Evolutionary conservation across 1,140 invertebrate species (phyloP), one percentile per base, ranked within the genome.

Genomic region (Neuroterus valhalla): DNA sequence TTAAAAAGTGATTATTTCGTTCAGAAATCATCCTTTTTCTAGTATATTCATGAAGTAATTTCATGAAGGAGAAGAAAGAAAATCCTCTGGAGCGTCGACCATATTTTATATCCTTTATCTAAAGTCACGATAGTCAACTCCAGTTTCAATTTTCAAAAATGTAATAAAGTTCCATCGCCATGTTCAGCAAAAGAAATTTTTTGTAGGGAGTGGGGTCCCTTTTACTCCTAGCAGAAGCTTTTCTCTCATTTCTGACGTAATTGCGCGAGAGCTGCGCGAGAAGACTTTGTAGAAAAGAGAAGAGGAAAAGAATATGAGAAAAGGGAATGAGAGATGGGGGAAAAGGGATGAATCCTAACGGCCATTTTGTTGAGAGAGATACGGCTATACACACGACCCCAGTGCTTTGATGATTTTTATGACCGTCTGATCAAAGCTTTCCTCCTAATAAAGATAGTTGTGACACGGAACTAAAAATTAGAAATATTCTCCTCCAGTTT

Each of bases 211-310:
- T 2, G 2, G 2, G 4, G 26, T 8, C 31, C 5, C 21, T 23
- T 62, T 62, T 26, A 48, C 69, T 50, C 45, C 45, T 44, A 66
- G 23, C 68, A 62, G 48, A 17, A 46, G 45, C 50, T 72, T 50
- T 77, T 23, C 52, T 66, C 66, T 26, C 38, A 69, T 66, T 44
- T n/a, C n/a, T 75, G 77, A 80, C 78, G 83, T 85, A 84, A 85
- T 84, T 85, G 84, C 81, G 79, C 75, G 69, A 74, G 79, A 73
- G 82, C 80, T 85, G 79, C 81, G 82, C 82, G 83, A 82, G 72
- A 74, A 77, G 70, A 74, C 74, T 79, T 68, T 19, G 66, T 75
- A 77, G 72, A 44, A 71, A 62, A 14, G 31, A 75, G 42, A 72
- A 68, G 75, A 68, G 46, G 45, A 46, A 12, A 74, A 26, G 4